These are phyloP conservation scores for Notolepis coatsorum DNA, from an alignment of 2,797 vertebrate species.

Conservation along the genomic window DNA sequence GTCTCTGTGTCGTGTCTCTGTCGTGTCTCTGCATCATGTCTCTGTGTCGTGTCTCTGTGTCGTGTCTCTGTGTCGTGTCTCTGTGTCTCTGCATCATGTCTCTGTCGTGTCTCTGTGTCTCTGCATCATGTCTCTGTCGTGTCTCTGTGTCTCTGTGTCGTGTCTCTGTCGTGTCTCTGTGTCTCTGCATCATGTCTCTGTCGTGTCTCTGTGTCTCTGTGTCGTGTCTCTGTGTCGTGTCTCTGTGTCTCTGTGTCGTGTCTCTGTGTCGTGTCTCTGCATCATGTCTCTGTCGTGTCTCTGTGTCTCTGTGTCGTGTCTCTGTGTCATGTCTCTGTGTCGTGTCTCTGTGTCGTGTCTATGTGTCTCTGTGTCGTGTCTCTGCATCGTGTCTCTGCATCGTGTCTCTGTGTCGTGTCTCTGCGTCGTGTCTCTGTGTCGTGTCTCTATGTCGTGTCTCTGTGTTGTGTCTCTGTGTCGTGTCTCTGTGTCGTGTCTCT, in stretches of 20 bases:
- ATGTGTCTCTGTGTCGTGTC: too few species aligned
- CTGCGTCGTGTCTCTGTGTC: too few species aligned
- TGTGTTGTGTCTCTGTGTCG: too few species aligned
- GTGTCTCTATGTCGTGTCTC: too few species aligned
- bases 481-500: too few species aligned
- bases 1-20: too few species aligned
- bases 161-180: conserved; percentile 62
- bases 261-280: conserved; percentile 63
- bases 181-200: conserved; percentile 65
- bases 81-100: conserved; percentile 63
- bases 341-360: conserved; percentile 62
- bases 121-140: conserved; percentile 62
- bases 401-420: conserved; percentile 62
- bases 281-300: conserved; percentile 63
- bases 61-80: conserved; percentile 62
- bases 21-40: conserved; percentile 63
- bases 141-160: conserved; percentile 64
- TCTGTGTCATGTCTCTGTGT: conserved; percentile 66
- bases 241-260: too few species aligned
- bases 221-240: conserved; percentile 63
- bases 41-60: conserved; percentile 64
- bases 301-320: conserved; percentile 62
- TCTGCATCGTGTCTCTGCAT: conserved; percentile 64
- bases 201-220: conserved; percentile 64
- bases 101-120: conserved; percentile 64